Percentiles rank a stretch among this genome's conserved stretches.
Conservation (phyloP, 37 sponge, comb jelly and placozoan genomes). For the Chondrosia reniformis region DNA sequence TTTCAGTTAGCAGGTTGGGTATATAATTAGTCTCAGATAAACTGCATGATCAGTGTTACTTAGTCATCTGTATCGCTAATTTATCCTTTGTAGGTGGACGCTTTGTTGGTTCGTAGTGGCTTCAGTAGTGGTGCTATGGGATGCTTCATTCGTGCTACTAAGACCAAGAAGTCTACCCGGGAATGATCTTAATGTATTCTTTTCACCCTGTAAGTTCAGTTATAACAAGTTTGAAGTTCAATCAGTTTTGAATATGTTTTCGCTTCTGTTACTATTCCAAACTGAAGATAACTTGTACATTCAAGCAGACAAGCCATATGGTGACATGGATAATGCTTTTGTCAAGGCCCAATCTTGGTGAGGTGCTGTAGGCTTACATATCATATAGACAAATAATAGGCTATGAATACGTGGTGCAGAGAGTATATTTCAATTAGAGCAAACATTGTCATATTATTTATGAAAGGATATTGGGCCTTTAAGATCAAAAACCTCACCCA, state of each 20-base stretch:
- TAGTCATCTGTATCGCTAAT: no score
- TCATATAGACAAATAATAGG: not conserved
- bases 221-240: no score
- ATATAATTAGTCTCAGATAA: no score
- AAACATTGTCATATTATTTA: no score
- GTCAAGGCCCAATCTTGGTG: constrained; percentile 63
- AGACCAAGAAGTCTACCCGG: constrained; percentile 57
- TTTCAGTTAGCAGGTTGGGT: no score
- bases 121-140: constrained; percentile 52
- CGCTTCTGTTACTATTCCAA: no score
- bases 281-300: constrained; percentile 68
- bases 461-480: no score
- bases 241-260: no score
- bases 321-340: constrained; percentile 73
- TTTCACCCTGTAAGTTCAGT: constrained; percentile 61
- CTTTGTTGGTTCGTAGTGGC: constrained; percentile 46
- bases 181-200: constrained; percentile 51
- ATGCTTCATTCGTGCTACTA: constrained; percentile 52
- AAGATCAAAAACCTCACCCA: no score
- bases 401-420: no score
- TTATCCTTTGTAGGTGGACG: constrained; percentile 7
- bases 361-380: not conserved
- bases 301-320: constrained; percentile 63
- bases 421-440: no score
- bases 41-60: no score